Conservation (phyloP, 2,888 invertebrate genomes). For the Hypselothyrea guttata region DNA sequence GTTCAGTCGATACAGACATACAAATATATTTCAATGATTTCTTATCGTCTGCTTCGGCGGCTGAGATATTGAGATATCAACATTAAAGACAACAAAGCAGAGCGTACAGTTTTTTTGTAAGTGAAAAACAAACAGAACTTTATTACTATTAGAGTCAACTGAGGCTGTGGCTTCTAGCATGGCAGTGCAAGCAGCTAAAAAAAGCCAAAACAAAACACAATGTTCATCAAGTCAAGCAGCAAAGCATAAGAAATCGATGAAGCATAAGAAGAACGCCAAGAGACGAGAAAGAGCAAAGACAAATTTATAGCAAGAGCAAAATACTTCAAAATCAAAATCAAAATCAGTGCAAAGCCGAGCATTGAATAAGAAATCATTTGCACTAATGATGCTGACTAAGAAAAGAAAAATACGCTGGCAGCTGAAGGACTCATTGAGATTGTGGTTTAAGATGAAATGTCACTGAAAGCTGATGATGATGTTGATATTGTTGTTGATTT, state of each 20-base stretch:
- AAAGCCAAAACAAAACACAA: slow-evolving; percentile 20
- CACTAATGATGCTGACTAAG: slow-evolving; percentile 60
- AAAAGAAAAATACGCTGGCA: slow-evolving; percentile 10
- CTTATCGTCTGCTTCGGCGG: slow-evolving; percentile 17
- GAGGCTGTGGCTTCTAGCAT: slow-evolving; percentile 26
- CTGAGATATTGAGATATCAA: slow-evolving; percentile 59
- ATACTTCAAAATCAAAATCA: slow-evolving; percentile 25
- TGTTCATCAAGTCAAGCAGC: slow-evolving; percentile 65
- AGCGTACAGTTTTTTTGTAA: slow-evolving; percentile 29
- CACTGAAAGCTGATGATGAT: slow-evolving; percentile 11
- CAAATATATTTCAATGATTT: slow-evolving; percentile 8
- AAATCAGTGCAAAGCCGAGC: slow-evolving; percentile 32
- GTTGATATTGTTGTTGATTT: slow-evolving; percentile 12
- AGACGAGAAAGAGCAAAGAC: slow-evolving; percentile 30
- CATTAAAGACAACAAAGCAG: slow-evolving; percentile 51
- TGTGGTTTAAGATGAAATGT: slow-evolving; percentile 27
- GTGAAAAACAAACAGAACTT: slow-evolving; percentile 57
- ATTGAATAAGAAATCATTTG: slow-evolving; percentile 70
- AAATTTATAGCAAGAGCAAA: slow-evolving; percentile 30
- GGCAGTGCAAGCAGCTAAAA: slow-evolving; percentile 42
- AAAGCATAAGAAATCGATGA: slow-evolving; percentile 68
- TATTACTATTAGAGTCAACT: slow-evolving; percentile 49
- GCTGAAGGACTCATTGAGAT: slow-evolving; percentile 48
- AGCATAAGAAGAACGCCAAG: slow-evolving; percentile 60
- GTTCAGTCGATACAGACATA: not conserved